Conservation (phyloP, 2,113 vertebrate genomes). For the Microcebus tavaratra region DNA sequence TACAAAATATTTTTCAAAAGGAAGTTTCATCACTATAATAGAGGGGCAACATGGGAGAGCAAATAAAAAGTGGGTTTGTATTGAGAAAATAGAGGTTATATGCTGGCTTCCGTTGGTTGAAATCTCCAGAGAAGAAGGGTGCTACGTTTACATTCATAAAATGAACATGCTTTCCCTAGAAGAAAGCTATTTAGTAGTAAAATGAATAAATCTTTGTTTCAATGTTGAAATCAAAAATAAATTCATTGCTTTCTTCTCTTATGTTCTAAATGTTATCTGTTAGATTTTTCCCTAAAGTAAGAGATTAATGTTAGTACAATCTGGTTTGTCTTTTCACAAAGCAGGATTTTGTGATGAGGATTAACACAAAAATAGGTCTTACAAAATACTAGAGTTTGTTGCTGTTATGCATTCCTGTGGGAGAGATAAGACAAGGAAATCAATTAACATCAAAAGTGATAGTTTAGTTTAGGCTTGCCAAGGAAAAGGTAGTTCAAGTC, state of each 20-base stretch:
- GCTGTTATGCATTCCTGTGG: not conserved
- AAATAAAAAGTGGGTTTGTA: not conserved
- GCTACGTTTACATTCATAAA: not conserved
- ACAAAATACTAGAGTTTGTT: not conserved
- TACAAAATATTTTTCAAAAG: not conserved
- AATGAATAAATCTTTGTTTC: not conserved
- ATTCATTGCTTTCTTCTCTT: not conserved
- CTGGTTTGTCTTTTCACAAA: not conserved
- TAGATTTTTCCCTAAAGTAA: not conserved
- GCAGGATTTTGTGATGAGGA: not conserved
- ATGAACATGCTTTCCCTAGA: not conserved
- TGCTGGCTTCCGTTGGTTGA: not conserved
- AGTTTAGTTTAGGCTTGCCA: not conserved
- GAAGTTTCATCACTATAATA: not conserved
- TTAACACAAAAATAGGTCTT: not conserved
- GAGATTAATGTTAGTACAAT: not conserved
- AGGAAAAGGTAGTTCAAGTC: not conserved
- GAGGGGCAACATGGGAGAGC: fast-evolving
- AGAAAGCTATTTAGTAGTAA: not conserved
- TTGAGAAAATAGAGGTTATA: not conserved
- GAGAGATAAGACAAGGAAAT: not conserved
- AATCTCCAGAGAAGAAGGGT: not conserved
- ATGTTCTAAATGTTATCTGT: not conserved
- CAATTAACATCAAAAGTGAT: not conserved
- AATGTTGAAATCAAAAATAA: not conserved